A percentile compares a stretch with the other conserved stretches of the same genome.
These are phyloP conservation scores for Paralichthys olivaceus DNA, from an alignment of 2,113 vertebrate species.

Conservation along the genomic window DNA sequence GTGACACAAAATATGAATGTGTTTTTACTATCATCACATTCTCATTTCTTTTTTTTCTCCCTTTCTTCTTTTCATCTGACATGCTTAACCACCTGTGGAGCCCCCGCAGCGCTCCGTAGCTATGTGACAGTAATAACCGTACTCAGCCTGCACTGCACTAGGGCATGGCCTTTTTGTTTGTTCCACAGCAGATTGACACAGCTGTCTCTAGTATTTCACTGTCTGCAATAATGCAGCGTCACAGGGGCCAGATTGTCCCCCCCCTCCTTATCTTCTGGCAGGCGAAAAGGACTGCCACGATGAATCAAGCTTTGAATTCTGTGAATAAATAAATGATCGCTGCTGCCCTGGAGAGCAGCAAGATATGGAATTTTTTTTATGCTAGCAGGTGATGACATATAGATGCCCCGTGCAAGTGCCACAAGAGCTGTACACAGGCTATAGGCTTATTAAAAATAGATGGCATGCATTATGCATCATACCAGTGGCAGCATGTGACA, in stretches of 20 bases:
- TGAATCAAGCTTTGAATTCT: slow-evolving; percentile 51
- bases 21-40: slow-evolving; percentile 17
- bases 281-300: slow-evolving; percentile 37
- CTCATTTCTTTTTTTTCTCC: slow-evolving; percentile 8
- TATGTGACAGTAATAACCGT: slow-evolving; percentile 53
- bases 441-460: slow-evolving; percentile 31
- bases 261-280: slow-evolving; percentile 62
- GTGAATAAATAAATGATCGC: slow-evolving; percentile 62
- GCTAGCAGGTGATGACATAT: slow-evolving; percentile 31
- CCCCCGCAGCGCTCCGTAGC: neutral
- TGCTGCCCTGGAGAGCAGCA: slow-evolving; percentile 1
- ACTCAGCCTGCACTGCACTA: slow-evolving; percentile 36
- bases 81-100: slow-evolving; percentile 55
- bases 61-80: neutral
- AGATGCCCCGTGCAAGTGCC: slow-evolving; percentile 13
- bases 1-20: slow-evolving; percentile 15
- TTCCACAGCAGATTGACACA: slow-evolving; percentile 62
- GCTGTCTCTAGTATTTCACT: slow-evolving; percentile 72
- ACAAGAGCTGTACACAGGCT: neutral
- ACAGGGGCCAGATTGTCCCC: slow-evolving; percentile 65
- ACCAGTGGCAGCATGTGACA: slow-evolving; percentile 5
- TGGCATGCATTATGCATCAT: slow-evolving; percentile 19
- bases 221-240: slow-evolving; percentile 64
- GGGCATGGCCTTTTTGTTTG: slow-evolving; percentile 61
- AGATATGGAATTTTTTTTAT: slow-evolving; percentile 21